A percentile compares a stretch with the other conserved stretches of the same genome.
These are phyloP conservation scores for Gastrophysa polygoni DNA, from an alignment of 2,888 invertebrate genomes.

Conservation along the genomic window DNA sequence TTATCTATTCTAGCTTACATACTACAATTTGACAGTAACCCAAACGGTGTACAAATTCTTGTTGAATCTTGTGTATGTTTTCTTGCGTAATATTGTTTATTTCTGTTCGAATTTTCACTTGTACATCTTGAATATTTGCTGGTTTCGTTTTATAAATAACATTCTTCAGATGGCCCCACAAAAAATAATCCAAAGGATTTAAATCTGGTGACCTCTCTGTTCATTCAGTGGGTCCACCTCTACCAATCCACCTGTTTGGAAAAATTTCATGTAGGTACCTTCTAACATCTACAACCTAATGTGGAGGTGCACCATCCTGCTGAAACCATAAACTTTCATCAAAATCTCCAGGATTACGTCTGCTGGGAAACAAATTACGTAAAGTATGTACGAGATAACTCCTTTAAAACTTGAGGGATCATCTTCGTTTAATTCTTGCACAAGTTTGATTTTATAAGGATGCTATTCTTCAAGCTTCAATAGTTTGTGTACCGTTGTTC, in stretches of 20 bases:
- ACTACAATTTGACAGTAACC: slow-evolving; percentile 6
- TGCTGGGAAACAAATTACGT: background rate
- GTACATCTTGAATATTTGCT: no score
- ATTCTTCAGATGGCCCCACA: slow-evolving; percentile 3
- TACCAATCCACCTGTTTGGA: background rate
- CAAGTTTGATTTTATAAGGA: background rate
- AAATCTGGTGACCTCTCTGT: slow-evolving; percentile 5
- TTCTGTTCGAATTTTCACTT: no score
- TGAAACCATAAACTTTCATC: slow-evolving; percentile 5
- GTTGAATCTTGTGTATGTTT: background rate
- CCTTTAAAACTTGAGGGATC: background rate
- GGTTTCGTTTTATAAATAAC: no score
- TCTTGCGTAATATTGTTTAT: background rate
- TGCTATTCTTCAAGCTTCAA: slow-evolving; percentile 1
- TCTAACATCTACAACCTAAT: background rate
- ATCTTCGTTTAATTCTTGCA: background rate
- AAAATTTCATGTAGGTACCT: background rate
- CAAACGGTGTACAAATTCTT: background rate
- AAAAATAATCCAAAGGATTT: background rate
- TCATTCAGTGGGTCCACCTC: background rate
- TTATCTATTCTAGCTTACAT: no score
- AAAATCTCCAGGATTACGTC: background rate
- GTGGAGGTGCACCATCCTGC: slow-evolving; percentile 3
- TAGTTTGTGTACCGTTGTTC: slow-evolving; percentile 4
- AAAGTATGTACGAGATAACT: background rate